Evolutionary conservation across 2,888 invertebrate genomes (phyloP).

Genomic region (Silvanus unidentatus): DNA sequence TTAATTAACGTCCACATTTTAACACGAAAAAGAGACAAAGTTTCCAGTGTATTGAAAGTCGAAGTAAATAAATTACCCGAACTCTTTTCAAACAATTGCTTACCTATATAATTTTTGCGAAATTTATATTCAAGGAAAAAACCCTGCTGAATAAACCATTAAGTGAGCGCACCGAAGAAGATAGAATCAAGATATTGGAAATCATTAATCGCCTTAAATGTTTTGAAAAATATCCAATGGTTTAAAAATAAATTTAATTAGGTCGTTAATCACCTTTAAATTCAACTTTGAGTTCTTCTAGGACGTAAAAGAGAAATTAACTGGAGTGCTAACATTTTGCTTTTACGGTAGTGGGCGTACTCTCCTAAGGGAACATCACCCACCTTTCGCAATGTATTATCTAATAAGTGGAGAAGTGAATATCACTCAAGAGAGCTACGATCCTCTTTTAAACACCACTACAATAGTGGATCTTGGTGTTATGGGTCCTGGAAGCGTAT

Average conservation of each 20-base stretch:
- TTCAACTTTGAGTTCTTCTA: slow-evolving; percentile 30
- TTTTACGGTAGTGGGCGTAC: slow-evolving; percentile 54
- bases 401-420: slow-evolving; percentile 56
- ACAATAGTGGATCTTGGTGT: slow-evolving; percentile 49
- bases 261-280: not conserved
- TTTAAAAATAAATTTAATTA: slow-evolving; percentile 31
- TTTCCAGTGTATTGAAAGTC: no score
- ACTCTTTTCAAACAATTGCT: no score
- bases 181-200: slow-evolving; percentile 53
- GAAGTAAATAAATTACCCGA: no score
- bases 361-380: slow-evolving; percentile 58
- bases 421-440: slow-evolving; percentile 50
- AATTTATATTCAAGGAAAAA: slow-evolving; percentile 49
- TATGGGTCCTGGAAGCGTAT: slow-evolving; percentile 56
- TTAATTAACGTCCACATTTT: slow-evolving; percentile 49
- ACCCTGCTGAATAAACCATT: slow-evolving; percentile 53
- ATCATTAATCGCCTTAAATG: slow-evolving; percentile 58
- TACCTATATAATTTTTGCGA: no score
- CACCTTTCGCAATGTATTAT: slow-evolving; percentile 58
- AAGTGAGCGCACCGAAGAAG: slow-evolving; percentile 52
- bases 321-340: slow-evolving; percentile 56
- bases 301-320: slow-evolving; percentile 56
- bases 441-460: slow-evolving; percentile 48
- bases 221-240: slow-evolving; percentile 56
- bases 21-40: slow-evolving; percentile 21